A percentile compares a stretch with the other conserved stretches of the same genome.
These are phyloP conservation scores for Macaria liturata DNA, from an alignment of 2,888 invertebrate genomes.

Conservation along the genomic window DNA sequence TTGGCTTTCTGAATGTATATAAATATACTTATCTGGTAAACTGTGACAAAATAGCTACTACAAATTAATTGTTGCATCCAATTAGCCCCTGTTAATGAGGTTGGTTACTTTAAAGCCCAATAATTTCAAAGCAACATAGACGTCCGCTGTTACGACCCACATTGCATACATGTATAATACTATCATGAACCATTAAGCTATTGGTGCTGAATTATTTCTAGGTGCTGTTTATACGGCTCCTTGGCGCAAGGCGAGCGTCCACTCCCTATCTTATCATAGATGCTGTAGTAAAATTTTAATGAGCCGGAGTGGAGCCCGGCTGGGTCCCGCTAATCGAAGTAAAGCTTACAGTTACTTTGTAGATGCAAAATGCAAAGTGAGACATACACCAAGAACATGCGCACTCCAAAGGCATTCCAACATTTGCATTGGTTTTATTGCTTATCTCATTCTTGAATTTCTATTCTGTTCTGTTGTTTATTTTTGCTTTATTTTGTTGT, in stretches of 20 bases:
- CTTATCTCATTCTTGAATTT: conserved; percentile 15
- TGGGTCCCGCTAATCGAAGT: conserved; percentile 62
- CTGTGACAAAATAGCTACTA: no score
- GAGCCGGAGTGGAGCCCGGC: conserved; percentile 50
- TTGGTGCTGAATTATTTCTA: conserved; percentile 29
- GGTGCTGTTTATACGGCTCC: conserved; percentile 41
- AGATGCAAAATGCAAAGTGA: conserved; percentile 51
- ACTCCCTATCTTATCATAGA: conserved; percentile 57
- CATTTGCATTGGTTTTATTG: conserved; percentile 33
- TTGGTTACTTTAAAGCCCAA: neutral
- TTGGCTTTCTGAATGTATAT: no score
- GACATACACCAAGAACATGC: conserved; percentile 32
- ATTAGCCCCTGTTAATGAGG: neutral
- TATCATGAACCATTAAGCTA: conserved; percentile 9
- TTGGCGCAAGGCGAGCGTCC: conserved; percentile 39
- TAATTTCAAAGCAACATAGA: conserved; percentile 4
- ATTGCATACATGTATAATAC: neutral
- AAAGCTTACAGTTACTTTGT: conserved; percentile 58
- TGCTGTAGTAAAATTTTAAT: conserved; percentile 69
- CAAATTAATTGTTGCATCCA: no score
- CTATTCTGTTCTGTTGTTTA: no score
- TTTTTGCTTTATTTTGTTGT: no score
- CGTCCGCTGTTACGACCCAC: conserved; percentile 1
- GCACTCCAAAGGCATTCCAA: conserved; percentile 12
- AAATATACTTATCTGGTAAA: no score